These are phyloP conservation scores for Urocyon cinereoargenteus DNA, from an alignment of 2,797 vertebrate genomes.

Conservation along the genomic window DNA sequence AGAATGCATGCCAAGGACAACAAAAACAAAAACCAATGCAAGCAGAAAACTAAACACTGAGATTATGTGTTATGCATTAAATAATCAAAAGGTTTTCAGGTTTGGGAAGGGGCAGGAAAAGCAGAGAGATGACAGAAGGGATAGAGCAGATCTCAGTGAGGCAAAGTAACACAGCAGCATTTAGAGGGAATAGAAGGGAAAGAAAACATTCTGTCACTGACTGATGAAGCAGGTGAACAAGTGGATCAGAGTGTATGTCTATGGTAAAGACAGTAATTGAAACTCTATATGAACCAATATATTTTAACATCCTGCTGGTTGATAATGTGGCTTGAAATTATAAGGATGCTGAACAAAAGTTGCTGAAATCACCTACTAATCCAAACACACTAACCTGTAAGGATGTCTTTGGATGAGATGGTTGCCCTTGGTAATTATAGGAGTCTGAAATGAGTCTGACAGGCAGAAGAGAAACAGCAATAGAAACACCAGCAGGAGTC, in stretches of 20 bases:
- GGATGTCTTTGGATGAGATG: constrained; percentile 42
- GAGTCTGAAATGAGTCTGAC: constrained; percentile 63
- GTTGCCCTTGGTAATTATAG: constrained; percentile 66
- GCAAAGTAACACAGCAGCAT: not conserved
- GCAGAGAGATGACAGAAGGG: not conserved
- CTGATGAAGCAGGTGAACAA: not conserved
- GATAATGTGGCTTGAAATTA: constrained; percentile 68
- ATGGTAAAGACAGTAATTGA: not conserved
- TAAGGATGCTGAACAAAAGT: constrained; percentile 35
- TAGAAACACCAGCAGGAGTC: constrained; percentile 64
- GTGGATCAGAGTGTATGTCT: not conserved
- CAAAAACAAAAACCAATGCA: not conserved
- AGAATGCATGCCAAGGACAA: not conserved
- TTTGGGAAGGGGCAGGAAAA: not conserved
- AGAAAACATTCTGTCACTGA: not conserved
- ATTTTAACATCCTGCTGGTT: constrained; percentile 46
- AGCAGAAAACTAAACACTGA: not conserved
- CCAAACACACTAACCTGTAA: constrained; percentile 59
- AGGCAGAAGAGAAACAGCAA: constrained; percentile 38
- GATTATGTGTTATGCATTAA: not conserved
- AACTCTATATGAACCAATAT: constrained; percentile 3
- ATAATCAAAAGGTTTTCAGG: not conserved
- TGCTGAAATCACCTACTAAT: constrained; percentile 56
- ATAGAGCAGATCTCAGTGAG: not conserved
- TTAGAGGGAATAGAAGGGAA: not conserved